Evolutionary conservation across 2,888 invertebrate species (phyloP).

Genomic region (Drosophila infuscata): DNA sequence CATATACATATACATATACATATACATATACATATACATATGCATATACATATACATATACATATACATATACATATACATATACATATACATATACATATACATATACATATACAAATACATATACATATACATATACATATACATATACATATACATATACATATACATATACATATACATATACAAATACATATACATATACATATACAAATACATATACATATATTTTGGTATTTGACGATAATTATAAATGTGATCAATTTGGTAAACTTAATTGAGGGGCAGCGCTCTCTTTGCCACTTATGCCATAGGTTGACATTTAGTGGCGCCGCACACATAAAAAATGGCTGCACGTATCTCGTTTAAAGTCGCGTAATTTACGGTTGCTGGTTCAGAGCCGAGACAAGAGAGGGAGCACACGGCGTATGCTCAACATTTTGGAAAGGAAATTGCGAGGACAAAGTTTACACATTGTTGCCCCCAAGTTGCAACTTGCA

Average conservation of each 20-base stretch:
- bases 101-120: no score
- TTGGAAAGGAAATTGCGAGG: constrained; percentile 24
- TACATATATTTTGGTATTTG: neutral
- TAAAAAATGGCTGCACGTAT: constrained; percentile 62
- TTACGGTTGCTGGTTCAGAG: constrained; percentile 36
- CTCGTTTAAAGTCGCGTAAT: constrained; percentile 57
- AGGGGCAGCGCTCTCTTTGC: neutral
- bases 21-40: neutral
- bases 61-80: neutral
- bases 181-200: no score
- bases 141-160: neutral
- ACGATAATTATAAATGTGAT: neutral
- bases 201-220: no score
- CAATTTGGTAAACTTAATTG: neutral
- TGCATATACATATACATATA: neutral
- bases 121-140: no score
- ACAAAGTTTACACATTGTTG: constrained; percentile 67
- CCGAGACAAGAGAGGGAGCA: neutral
- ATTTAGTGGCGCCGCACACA: constrained; percentile 9
- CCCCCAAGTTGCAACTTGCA: constrained; percentile 20
- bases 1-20: neutral
- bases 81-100: neutral
- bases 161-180: no score
- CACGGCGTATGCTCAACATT: constrained; percentile 47
- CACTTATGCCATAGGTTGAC: neutral